A percentile compares a stretch with the other conserved stretches of the same genome.
Conservation (phyloP, 2,113 vertebrate genomes). For the Calcarius ornatus region DNA sequence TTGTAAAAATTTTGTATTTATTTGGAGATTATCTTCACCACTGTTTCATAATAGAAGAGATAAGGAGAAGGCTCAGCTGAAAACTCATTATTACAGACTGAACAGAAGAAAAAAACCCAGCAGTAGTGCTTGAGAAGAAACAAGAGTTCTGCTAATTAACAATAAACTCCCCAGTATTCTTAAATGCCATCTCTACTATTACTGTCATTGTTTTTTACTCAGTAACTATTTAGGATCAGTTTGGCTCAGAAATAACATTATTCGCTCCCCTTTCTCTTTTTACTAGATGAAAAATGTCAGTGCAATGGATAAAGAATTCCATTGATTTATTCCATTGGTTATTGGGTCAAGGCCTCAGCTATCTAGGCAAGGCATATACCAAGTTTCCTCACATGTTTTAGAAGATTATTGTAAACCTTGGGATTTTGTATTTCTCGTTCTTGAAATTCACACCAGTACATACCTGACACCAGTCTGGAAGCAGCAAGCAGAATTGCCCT, state of each 20-base stretch:
- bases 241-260: neutral
- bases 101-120: neutral
- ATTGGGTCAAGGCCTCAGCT: neutral
- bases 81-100: neutral
- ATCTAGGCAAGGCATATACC: neutral
- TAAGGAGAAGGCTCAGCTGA: neutral
- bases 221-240: neutral
- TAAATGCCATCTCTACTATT: neutral
- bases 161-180: neutral
- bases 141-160: neutral
- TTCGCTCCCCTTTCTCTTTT: neutral
- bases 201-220: neutral
- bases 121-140: neutral
- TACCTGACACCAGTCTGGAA: neutral
- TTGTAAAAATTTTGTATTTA: neutral
- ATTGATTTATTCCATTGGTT: neutral
- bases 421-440: rapidly evolving
- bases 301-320: neutral
- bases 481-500: neutral
- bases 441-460: neutral
- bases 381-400: neutral
- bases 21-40: neutral
- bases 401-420: neutral
- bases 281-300: neutral
- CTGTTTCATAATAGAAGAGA: neutral